Conservation (phyloP, 2,888 invertebrate species). For the Protodeltote pygarga region DNA sequence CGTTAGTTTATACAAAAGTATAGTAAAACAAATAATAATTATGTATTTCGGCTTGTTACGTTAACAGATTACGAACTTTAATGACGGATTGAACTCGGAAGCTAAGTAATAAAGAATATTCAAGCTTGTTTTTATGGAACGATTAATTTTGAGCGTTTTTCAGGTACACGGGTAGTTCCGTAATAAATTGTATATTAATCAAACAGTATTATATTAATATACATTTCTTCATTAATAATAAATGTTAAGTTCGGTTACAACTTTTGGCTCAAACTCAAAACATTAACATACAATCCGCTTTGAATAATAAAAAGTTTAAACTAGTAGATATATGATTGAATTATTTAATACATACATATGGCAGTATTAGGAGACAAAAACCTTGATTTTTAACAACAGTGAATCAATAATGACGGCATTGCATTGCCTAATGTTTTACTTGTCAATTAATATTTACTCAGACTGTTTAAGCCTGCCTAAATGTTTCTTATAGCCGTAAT, state of each 20-base stretch:
- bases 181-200: no score
- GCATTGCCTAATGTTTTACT: background rate
- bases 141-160: background rate
- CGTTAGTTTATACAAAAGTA: background rate
- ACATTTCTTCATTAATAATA: no score
- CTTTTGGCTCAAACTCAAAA: no score
- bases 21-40: background rate
- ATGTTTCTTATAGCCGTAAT: conserved; percentile 3
- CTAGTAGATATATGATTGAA: background rate
- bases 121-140: no score
- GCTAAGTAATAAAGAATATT: background rate
- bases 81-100: conserved; percentile 1
- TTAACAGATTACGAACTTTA: conserved; percentile 3
- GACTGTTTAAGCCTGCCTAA: background rate
- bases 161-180: no score
- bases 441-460: conserved; percentile 4
- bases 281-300: background rate
- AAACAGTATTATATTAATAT: no score
- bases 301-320: background rate
- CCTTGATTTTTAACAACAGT: conserved; percentile 18
- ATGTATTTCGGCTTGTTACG: conserved; percentile 1
- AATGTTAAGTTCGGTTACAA: no score
- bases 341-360: conserved; percentile 2
- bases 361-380: no score
- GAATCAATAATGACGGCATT: background rate